Conservation (phyloP, 1,140 invertebrate genomes). For the Elymnias hypermnestra region DNA sequence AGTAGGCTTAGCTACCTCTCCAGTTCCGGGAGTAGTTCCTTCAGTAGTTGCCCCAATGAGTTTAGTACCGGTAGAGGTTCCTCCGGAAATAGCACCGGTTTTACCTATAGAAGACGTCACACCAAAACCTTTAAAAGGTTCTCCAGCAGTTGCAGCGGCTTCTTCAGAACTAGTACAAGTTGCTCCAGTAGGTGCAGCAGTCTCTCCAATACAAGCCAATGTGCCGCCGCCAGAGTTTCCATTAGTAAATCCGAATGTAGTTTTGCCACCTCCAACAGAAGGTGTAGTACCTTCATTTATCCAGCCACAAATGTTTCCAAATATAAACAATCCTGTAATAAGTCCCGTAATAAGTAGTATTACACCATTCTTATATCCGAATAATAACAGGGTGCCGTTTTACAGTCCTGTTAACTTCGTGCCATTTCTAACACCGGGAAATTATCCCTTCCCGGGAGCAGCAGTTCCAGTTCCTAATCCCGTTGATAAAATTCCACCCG, state of each 20-base stretch:
- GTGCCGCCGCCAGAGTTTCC: no score
- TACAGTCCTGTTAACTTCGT: constrained; percentile 2
- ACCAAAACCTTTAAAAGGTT: no score
- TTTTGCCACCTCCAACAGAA: constrained; percentile 1
- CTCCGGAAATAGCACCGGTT: constrained; percentile 9
- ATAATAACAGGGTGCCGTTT: constrained; percentile 17
- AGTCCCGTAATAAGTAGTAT: constrained; percentile 3
- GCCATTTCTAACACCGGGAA: constrained; percentile 6
- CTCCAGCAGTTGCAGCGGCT: no score
- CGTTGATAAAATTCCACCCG: background rate
- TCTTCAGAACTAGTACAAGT: no score
- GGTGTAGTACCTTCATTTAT: no score
- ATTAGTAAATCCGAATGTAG: no score
- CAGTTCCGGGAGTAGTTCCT: background rate
- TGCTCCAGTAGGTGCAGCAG: no score
- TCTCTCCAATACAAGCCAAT: no score
- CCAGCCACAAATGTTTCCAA: constrained; percentile 5
- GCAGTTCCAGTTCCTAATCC: constrained; percentile 8
- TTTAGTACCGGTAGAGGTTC: no score
- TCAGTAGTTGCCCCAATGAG: constrained; percentile 1
- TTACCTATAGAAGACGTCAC: constrained; percentile 16
- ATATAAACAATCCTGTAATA: constrained; percentile 5
- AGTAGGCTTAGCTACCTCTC: no score
- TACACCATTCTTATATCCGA: constrained; percentile 14
- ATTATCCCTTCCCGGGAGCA: constrained; percentile 6